A percentile compares a stretch with the other conserved stretches of the same genome.
Evolutionary conservation across 1,140 invertebrate genomes (phyloP).

Genomic region (Arion vulgaris): DNA sequence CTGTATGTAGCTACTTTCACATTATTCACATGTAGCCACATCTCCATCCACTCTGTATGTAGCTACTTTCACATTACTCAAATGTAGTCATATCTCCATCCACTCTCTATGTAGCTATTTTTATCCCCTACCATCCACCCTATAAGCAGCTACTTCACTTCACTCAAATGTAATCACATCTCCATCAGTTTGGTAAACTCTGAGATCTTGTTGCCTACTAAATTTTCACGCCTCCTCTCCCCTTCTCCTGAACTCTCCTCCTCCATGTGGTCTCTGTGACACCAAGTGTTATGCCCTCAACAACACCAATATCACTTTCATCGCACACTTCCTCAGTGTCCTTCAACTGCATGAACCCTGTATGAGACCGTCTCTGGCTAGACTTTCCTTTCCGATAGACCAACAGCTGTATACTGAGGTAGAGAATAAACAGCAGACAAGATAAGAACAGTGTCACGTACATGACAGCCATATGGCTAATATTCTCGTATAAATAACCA

Average conservation of each 20-base stretch:
- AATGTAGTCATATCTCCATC: too few species aligned
- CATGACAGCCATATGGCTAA: slow-evolving; percentile 68
- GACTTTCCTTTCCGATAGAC: slow-evolving; percentile 44
- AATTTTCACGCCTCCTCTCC: background rate
- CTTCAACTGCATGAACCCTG: slow-evolving; percentile 41
- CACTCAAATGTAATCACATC: slow-evolving; percentile 39
- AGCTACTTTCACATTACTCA: too few species aligned
- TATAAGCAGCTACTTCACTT: too few species aligned
- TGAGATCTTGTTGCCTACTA: background rate
- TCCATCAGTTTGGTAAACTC: slow-evolving; percentile 41
- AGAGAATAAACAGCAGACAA: slow-evolving; percentile 54
- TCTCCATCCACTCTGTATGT: too few species aligned
- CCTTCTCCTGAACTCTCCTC: slow-evolving; percentile 9
- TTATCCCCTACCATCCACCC: too few species aligned
- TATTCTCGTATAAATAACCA: slow-evolving; percentile 65
- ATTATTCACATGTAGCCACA: too few species aligned
- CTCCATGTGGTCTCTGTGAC: slow-evolving; percentile 8
- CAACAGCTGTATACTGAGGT: slow-evolving; percentile 63
- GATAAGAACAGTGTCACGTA: slow-evolving; percentile 64
- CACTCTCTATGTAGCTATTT: too few species aligned
- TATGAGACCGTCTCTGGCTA: slow-evolving; percentile 15
- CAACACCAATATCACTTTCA: too few species aligned
- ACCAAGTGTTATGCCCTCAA: slow-evolving; percentile 2
- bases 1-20: too few species aligned
- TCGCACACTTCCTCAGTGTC: slow-evolving; percentile 30